Conservation (phyloP, 2,888 invertebrate species). For the Leucophenga maculata region DNA sequence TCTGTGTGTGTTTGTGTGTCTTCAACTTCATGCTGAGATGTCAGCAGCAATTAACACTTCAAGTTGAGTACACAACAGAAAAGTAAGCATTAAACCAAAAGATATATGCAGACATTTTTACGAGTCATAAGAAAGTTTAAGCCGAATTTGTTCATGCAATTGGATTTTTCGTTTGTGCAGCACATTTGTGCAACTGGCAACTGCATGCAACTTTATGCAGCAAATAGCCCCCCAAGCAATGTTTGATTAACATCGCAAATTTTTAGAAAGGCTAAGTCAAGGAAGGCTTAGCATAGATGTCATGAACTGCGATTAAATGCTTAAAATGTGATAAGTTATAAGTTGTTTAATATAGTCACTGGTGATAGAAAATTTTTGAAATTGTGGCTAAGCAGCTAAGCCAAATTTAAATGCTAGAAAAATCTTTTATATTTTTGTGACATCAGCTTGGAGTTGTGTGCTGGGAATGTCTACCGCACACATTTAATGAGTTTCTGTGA, state of each 20-base stretch:
- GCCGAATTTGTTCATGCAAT: not conserved
- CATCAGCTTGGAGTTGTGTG: no score
- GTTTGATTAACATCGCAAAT: not conserved
- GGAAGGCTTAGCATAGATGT: no score
- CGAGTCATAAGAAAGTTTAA: not conserved
- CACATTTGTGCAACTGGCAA: slow-evolving; percentile 10
- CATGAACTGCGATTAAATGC: no score
- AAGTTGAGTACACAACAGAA: slow-evolving; percentile 36
- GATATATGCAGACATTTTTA: not conserved
- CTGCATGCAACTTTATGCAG: slow-evolving; percentile 35
- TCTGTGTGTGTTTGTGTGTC: slow-evolving; percentile 16
- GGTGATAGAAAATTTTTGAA: no score
- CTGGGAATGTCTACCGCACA: no score
- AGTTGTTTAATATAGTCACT: no score
- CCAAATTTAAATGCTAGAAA: no score
- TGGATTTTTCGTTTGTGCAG: not conserved
- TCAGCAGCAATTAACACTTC: slow-evolving; percentile 59
- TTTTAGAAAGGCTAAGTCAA: no score
- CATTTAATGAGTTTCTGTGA: no score
- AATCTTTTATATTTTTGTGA: no score
- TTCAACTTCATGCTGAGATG: slow-evolving; percentile 40
- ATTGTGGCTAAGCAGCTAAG: no score
- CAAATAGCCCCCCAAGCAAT: not conserved
- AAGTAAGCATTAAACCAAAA: not conserved
- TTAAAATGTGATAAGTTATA: no score